Percentiles rank a stretch among this genome's conserved stretches.
Conservation (phyloP, 64 coral and sea anemone species). For the Hydrozoanthus tunicans region DNA sequence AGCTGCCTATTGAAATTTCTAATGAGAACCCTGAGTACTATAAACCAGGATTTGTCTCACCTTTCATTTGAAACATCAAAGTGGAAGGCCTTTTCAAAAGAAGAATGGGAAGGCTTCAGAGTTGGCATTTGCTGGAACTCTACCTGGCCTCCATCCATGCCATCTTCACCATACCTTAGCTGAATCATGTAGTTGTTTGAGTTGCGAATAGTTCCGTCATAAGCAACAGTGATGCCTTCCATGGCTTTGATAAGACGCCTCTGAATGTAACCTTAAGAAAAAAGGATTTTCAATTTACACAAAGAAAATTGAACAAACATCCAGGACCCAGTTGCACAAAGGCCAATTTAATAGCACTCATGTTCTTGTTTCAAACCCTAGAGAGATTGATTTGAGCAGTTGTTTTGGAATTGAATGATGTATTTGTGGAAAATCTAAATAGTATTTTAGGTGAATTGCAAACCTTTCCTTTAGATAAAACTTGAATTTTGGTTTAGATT, state of each 20-base stretch:
- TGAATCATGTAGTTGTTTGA: conserved; percentile 98
- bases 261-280: conserved; percentile 89
- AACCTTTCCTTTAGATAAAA: background rate
- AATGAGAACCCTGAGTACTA: background rate
- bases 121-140: conserved; percentile 98
- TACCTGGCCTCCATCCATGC: conserved; percentile 86
- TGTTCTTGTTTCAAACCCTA: too few relatives aligned
- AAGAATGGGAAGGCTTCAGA: conserved; percentile 74
- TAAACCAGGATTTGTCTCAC: conserved; percentile 5
- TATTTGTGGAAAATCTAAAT: too few relatives aligned
- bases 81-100: conserved; percentile 96
- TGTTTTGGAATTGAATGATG: too few relatives aligned
- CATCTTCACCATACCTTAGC: conserved; percentile 96
- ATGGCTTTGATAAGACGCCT: conserved; percentile 99
- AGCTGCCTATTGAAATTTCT: too few relatives aligned
- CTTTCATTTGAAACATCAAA: conserved; percentile 93
- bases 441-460: too few relatives aligned
- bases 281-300: background rate
- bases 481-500: background rate
- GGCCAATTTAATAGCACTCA: too few relatives aligned
- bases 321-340: too few relatives aligned
- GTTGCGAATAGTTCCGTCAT: conserved; percentile 96
- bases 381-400: too few relatives aligned
- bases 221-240: conserved; percentile 94
- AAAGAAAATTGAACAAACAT: too few relatives aligned